Percentiles rank a stretch among this genome's conserved stretches.
Evolutionary conservation across 35 echinoderm and acorn worm species (phyloP).

Genomic region (Heliocidaris tuberculata): DNA sequence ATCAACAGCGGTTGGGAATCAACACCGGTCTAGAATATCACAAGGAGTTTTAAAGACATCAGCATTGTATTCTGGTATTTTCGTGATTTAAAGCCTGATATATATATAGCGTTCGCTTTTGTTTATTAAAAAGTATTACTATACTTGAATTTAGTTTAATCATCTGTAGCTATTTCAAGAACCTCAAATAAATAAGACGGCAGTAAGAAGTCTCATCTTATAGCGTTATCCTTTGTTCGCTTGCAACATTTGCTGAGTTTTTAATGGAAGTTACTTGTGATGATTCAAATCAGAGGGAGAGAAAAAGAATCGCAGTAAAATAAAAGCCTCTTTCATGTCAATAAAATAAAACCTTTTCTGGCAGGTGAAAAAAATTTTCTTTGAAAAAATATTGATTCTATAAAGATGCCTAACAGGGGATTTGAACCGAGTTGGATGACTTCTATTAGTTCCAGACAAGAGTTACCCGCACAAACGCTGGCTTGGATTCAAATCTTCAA

Average conservation of each 20-base stretch:
- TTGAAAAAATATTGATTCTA: too few relatives aligned
- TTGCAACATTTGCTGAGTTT: too few relatives aligned
- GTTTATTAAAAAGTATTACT: not conserved
- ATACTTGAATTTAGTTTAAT: not conserved
- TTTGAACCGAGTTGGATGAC: not conserved
- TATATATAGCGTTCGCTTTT: not conserved
- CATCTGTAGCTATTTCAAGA: not conserved
- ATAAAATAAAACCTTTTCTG: too few relatives aligned
- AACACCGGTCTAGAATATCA: not conserved
- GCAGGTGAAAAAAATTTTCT: too few relatives aligned
- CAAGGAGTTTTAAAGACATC: not conserved
- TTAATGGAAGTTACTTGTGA: too few relatives aligned
- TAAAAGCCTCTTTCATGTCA: too few relatives aligned
- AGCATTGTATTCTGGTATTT: not conserved
- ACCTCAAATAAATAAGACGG: too few relatives aligned
- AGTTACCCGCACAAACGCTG: not conserved
- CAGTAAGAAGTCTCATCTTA: too few relatives aligned
- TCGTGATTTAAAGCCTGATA: not conserved
- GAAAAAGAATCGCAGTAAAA: too few relatives aligned
- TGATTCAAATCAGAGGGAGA: too few relatives aligned
- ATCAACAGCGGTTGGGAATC: not conserved
- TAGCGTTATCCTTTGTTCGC: too few relatives aligned
- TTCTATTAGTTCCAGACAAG: not conserved
- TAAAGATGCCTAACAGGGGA: not conserved
- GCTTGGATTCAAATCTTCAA: not conserved